A percentile compares a stretch with the other conserved stretches of the same genome.
Conservation (phyloP, 2,113 vertebrate genomes). For the Pycnonotus jocosus region DNA sequence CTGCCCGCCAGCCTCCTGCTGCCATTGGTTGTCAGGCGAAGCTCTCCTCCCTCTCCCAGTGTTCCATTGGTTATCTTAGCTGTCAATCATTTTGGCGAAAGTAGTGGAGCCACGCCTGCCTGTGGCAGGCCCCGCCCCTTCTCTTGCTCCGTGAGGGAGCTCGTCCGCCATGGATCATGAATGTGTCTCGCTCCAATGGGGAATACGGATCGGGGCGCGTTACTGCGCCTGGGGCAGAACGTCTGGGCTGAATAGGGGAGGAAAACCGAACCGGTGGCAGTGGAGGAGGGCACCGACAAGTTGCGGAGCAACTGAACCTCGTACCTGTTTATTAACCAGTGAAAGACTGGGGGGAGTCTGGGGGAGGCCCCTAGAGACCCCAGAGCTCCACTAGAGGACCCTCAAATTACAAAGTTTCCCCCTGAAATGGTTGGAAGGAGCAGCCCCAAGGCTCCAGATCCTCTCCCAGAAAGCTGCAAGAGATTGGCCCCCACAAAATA, state of each 20-base stretch:
- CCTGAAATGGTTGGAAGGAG: neutral
- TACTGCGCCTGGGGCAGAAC: rapidly evolving
- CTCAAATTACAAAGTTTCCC: neutral
- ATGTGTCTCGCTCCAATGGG: rapidly evolving
- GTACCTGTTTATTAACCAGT: neutral
- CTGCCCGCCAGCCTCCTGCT: neutral
- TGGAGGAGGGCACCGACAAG: neutral
- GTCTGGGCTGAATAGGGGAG: neutral
- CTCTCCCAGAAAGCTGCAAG: no score
- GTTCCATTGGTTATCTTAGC: rapidly evolving
- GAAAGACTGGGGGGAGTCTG: no score
- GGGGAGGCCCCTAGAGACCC: no score
- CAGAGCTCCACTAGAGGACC: neutral
- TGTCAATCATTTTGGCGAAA: neutral
- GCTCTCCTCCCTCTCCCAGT: rapidly evolving
- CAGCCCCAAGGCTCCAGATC: neutral
- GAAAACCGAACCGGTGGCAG: neutral
- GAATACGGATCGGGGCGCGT: rapidly evolving
- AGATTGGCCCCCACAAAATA: neutral
- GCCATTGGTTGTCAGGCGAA: neutral
- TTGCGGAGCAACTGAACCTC: neutral
- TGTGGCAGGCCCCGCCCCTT: neutral
- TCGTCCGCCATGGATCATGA: rapidly evolving
- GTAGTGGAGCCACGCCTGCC: rapidly evolving
- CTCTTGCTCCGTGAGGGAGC: rapidly evolving